Conservation (phyloP, 1,140 invertebrate genomes). For the Bactericera cockerelli region DNA sequence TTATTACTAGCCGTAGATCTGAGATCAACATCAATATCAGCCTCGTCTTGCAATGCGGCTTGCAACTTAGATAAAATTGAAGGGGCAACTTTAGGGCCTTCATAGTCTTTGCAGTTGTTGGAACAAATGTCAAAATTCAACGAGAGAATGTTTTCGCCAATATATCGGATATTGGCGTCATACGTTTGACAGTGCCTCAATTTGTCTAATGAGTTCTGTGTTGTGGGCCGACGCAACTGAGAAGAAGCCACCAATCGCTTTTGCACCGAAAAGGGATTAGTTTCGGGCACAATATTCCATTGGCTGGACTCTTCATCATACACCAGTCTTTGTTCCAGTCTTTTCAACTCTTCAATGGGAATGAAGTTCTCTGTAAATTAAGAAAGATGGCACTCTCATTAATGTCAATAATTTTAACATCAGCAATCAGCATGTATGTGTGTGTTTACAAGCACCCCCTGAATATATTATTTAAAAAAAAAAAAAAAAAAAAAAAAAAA, state of each 20-base stretch:
- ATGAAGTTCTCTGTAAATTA: slow-evolving; percentile 78
- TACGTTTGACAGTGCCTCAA: slow-evolving; percentile 3
- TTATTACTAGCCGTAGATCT: slow-evolving; percentile 17
- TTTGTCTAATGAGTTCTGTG: slow-evolving; percentile 26
- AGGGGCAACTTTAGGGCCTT: slow-evolving; percentile 49
- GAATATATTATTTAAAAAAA: no score
- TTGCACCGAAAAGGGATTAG: slow-evolving; percentile 17
- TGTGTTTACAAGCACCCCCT: no score
- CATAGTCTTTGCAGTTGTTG: slow-evolving; percentile 63
- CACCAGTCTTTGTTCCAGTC: slow-evolving; percentile 55
- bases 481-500: no score
- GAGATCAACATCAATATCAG: slow-evolving; percentile 52
- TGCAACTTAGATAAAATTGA: slow-evolving; percentile 55
- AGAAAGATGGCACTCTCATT: no score
- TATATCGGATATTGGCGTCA: slow-evolving; percentile 28
- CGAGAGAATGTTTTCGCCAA: slow-evolving; percentile 69
- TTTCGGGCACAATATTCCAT: slow-evolving; percentile 46
- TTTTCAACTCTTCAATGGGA: slow-evolving; percentile 71
- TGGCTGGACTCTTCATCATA: slow-evolving; percentile 81
- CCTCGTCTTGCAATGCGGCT: slow-evolving; percentile 51
- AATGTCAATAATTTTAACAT: no score
- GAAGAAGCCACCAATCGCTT: slow-evolving; percentile 17
- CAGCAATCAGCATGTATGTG: no score
- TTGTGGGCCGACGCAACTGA: slow-evolving; percentile 23
- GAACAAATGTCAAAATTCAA: slow-evolving; percentile 65